phyloP scores from a whole-genome alignment of 2,797 vertebrate genomes.

The Erithacus rubecula region DNA sequence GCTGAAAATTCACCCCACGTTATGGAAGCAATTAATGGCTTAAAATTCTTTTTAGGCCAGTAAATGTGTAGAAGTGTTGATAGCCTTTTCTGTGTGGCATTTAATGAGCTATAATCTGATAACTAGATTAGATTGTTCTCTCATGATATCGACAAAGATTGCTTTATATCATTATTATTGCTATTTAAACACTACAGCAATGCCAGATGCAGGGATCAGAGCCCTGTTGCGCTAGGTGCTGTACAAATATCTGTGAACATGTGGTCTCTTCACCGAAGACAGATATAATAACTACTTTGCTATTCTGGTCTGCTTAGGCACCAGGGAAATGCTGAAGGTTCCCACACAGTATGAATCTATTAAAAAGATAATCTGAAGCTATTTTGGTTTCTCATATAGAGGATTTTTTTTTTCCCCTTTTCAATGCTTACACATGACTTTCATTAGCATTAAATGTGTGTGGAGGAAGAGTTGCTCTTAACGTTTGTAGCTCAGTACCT shows the following conservation, averaged over 20 bases:
- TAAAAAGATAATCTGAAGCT: constrained; percentile 75
- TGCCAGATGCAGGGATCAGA: constrained; percentile 57
- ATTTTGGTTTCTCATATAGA: constrained; percentile 70
- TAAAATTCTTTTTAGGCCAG: constrained; percentile 68
- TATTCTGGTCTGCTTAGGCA: constrained; percentile 71
- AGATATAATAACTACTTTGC: constrained; percentile 73
- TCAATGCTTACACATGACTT: constrained; percentile 67
- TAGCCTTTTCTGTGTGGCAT: constrained; percentile 65
- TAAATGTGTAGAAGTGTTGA: constrained; percentile 67
- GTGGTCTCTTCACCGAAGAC: constrained; percentile 63
- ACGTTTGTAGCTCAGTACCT: constrained; percentile 59
- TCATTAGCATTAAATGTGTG: constrained; percentile 71
- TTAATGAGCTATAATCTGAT: constrained; percentile 68
- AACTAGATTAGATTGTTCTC: constrained; percentile 66
- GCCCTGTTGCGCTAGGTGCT: constrained; percentile 55
- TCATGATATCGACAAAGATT: constrained; percentile 58
- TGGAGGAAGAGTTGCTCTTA: constrained; percentile 44
- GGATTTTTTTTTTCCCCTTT: constrained; percentile 37
- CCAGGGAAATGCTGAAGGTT: constrained; percentile 73
- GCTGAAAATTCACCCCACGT: constrained; percentile 69
- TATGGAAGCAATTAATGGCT: constrained; percentile 71
- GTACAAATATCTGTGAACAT: constrained; percentile 63
- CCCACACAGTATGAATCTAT: constrained; percentile 75
- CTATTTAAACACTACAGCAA: constrained; percentile 54
- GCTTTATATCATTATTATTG: constrained; percentile 55